Evolutionary conservation across 2,797 vertebrate genomes (phyloP).

Genomic region (Perodicticus potto): DNA sequence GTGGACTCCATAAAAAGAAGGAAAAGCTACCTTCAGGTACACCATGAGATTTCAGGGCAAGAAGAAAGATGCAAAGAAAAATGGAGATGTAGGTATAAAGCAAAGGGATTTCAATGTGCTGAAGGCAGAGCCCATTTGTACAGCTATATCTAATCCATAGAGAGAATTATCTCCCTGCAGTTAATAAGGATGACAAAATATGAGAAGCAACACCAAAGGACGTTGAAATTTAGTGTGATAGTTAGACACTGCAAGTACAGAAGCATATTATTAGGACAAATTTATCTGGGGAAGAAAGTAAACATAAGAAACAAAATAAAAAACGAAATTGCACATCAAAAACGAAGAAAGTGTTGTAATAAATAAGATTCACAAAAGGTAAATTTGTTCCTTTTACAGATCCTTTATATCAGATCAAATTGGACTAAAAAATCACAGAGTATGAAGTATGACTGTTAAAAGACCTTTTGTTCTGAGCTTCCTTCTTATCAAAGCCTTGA

Average conservation of each 20-base stretch:
- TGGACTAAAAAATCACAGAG: slow-evolving; percentile 54
- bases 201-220: slow-evolving; percentile 48
- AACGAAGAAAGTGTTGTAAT: slow-evolving; percentile 55
- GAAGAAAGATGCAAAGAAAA: slow-evolving; percentile 27
- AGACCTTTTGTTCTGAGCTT: slow-evolving; percentile 52
- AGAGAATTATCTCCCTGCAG: not conserved
- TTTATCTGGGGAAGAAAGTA: slow-evolving; percentile 29
- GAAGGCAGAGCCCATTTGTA: not conserved
- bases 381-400: slow-evolving; percentile 4
- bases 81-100: not conserved
- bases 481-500: slow-evolving; percentile 64
- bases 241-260: not conserved
- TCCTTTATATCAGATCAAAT: slow-evolving; percentile 28
- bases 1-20: not conserved
- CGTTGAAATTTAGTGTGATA: not conserved
- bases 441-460: slow-evolving; percentile 55
- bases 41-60: not conserved
- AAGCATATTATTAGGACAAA: not conserved
- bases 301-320: slow-evolving; percentile 3
- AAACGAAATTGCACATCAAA: slow-evolving; percentile 5
- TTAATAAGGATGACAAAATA: slow-evolving; percentile 39
- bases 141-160: not conserved
- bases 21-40: not conserved
- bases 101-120: slow-evolving; percentile 1
- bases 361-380: slow-evolving; percentile 39